Evolutionary conservation across 2,797 vertebrate genomes (phyloP), one percentile per base, ranked within the genome.

Genomic region (Protonibea diacanthus): DNA sequence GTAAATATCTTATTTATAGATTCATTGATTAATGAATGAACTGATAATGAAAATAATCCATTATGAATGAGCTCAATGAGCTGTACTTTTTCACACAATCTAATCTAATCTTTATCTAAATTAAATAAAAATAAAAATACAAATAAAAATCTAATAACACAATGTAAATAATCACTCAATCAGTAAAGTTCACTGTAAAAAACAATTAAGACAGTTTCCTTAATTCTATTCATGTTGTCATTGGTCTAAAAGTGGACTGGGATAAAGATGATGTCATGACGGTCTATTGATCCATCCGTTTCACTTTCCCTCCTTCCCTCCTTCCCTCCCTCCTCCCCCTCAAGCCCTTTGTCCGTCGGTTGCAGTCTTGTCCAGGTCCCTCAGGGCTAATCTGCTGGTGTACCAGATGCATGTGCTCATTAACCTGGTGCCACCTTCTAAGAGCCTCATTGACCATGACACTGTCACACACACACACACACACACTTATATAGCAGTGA

Each of bases 351-450:
- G 62, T 78, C 74, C 5, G 6, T 29, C 55, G 14, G 70, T 66
- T 15, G 58, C 61, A 51, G 71, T 82, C 78, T 72, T 84, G 81
- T 82, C 83, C 87, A 6, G 88, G 86, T 92, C 82, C 86, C 86
- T 90, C 70, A 0, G 71, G 91, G 90, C 74, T 94, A 93, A 94
- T 94, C 90, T 90, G 82, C 57, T 61, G 71, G 62, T 60, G 83
- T 66, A 90, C 71, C 90, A 91, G 88, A 84, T 92, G 93, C 84
- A 85, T 51, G 59, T 3, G 70, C 90, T 93, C 84, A 91, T 93
- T 94, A 93, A 91, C 92, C 91, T 84, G 85, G 49, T 80, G 79
- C 56, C 75, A 91, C 90, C 93, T 81, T 71, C 42, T 92, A 91
- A 92, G 85, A 90, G 74, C 76, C 78, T 89, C 71, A 64, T 33